Conservation (phyloP, 2,797 vertebrate species). For the Phrynocephalus vlangalii region DNA sequence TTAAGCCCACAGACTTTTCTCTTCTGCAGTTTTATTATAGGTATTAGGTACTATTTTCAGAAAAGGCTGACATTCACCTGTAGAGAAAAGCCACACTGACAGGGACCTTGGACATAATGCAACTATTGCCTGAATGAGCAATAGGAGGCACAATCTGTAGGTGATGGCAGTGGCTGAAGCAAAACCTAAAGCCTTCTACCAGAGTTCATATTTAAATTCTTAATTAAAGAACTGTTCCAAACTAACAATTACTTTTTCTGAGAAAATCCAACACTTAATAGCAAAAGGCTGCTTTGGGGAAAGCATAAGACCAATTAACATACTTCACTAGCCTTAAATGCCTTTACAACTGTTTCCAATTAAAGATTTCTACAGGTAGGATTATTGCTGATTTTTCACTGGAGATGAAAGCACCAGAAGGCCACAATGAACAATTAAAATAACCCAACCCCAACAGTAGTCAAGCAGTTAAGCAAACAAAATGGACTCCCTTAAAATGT, state of each 20-base stretch:
- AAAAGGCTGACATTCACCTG: background rate
- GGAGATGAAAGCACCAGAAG: slow-evolving; percentile 37
- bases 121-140: background rate
- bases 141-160: background rate
- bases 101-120: background rate
- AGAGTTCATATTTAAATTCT: slow-evolving; percentile 14
- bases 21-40: background rate
- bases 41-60: slow-evolving; percentile 1
- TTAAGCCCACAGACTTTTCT: background rate
- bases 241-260: background rate
- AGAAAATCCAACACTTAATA: slow-evolving; percentile 8
- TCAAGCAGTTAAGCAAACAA: slow-evolving; percentile 33
- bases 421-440: slow-evolving; percentile 33
- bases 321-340: slow-evolving; percentile 39
- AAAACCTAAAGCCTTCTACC: background rate
- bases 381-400: slow-evolving; percentile 24
- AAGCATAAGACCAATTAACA: background rate
- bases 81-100: background rate
- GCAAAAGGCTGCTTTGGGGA: slow-evolving; percentile 23
- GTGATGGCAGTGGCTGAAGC: background rate
- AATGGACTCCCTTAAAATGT: slow-evolving; percentile 20
- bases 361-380: slow-evolving; percentile 18
- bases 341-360: slow-evolving; percentile 41
- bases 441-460: background rate
- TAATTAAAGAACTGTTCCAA: slow-evolving; percentile 8